Evolutionary conservation across 2,888 invertebrate species (phyloP).

Genomic region (Elgonia sp.): DNA sequence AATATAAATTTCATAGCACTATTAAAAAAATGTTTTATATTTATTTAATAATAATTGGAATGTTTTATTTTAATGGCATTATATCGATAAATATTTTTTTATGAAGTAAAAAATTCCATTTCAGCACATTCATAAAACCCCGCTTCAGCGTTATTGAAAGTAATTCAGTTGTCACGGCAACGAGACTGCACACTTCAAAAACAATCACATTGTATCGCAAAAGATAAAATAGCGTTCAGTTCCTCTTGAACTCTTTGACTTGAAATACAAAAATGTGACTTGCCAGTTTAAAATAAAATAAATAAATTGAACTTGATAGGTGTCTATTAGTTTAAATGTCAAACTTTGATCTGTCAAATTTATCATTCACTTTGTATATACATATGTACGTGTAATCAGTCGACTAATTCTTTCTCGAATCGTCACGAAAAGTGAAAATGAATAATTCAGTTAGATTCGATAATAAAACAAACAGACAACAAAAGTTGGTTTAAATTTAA

Average conservation of each 20-base stretch:
- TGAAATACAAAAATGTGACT: constrained; percentile 25
- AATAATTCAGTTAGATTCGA: constrained; percentile 27
- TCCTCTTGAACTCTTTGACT: neutral
- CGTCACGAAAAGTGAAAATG: constrained; percentile 27
- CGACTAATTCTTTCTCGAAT: constrained; percentile 9
- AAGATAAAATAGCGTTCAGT: constrained; percentile 39
- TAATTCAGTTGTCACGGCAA: constrained; percentile 81
- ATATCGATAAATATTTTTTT: no score
- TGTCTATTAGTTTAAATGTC: neutral
- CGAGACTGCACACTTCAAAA: constrained; percentile 81
- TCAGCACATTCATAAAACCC: constrained; percentile 1
- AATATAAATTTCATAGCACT: neutral
- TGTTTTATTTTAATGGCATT: neutral
- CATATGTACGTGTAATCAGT: neutral
- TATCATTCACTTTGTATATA: neutral
- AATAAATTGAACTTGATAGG: neutral
- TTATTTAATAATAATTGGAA: no score
- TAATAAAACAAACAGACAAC: constrained; percentile 22
- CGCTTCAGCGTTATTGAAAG: constrained; percentile 33
- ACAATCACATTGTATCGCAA: constrained; percentile 78
- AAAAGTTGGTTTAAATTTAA: neutral
- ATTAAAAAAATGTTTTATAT: no score
- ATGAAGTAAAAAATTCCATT: no score
- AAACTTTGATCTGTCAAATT: constrained; percentile 5
- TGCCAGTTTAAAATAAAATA: neutral